Base-by-base conservation (phyloP, 1,140 invertebrate species). In the Drosophila lowei region DNA sequence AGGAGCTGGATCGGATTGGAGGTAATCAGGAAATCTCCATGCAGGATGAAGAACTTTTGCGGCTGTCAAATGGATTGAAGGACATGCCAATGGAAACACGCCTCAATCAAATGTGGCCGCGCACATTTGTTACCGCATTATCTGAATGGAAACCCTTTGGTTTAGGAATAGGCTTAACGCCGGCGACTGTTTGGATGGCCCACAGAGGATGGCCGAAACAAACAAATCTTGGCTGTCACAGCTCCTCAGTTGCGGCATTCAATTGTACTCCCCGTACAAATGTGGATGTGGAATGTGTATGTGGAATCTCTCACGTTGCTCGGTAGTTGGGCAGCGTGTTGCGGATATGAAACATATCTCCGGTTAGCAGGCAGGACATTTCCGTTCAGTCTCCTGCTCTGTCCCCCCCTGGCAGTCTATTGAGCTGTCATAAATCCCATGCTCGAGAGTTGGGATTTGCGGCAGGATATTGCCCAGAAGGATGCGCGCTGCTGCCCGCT, bases 321-420 rank as follows among this genome's bases (percentile, higher is more conserved):
- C 2, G 30, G 9, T 13, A 43, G 71, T 60, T 58, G 55, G 61
- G 61, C 60, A 62, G 60, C 59, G 70, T 86, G 77, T 77, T 74
- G 57, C 89, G 89, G 89, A 90, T 90, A 90, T 90, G 84, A 86
- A 90, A 86, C 84, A 72, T 86, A 90, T 90, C 89, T 90, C 89
- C 89, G 89, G 89, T 89, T 79, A 79, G 76, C 84, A 84, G 89
- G 89, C 89, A 86, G 89, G 89, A 90, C 89, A 90, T 89, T 86
- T 90, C 89, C 89, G 83, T 55, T 64, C 43, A 25, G 57, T 50
- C 56, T 43, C 15, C n/a, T 57, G 44, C 25, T 15, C 6, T 15
- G 11, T 13, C 38, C 18, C 13, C 38, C 18, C 7, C 7, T 8
- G 15, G 44, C 44, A 54, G 56, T 41, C 59, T 72, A 74, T 71